These are phyloP conservation scores for Anguilla pacifica DNA, from an alignment of 2,797 vertebrate genomes.

Conservation along the genomic window DNA sequence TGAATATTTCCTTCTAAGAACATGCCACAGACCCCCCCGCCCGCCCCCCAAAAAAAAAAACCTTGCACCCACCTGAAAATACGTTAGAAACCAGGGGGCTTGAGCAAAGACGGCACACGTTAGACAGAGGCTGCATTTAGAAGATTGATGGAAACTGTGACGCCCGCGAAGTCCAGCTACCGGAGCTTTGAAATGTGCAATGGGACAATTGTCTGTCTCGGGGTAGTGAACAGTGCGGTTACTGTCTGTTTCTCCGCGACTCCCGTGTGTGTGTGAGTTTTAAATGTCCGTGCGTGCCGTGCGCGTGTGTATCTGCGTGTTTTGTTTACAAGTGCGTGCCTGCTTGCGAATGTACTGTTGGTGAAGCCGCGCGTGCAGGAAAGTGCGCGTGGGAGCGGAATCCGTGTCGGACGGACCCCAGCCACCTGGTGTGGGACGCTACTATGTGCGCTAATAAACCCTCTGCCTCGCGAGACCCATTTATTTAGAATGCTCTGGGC, in stretches of 20 bases:
- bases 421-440: background rate
- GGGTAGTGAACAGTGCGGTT: conserved; percentile 37
- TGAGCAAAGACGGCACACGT: background rate
- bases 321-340: background rate
- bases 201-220: conserved; percentile 39
- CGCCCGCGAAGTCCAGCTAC: conserved; percentile 27
- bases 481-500: background rate
- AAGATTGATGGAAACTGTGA: conserved; percentile 26
- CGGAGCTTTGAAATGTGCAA: conserved; percentile 17
- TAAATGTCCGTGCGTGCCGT: background rate
- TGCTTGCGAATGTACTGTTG: background rate
- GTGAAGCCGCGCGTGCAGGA: background rate
- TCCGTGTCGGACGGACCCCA: background rate
- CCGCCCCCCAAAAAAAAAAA: background rate
- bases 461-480: background rate
- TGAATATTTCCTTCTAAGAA: conserved; percentile 34
- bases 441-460: background rate
- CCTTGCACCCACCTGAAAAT: conserved; percentile 31
- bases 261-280: conserved; percentile 6
- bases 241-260: conserved; percentile 35
- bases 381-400: background rate
- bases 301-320: background rate
- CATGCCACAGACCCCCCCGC: background rate
- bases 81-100: conserved; percentile 13
- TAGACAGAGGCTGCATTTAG: conserved; percentile 41